Evolutionary conservation across 2,888 invertebrate species (phyloP).

Genomic region (Amphimallon solstitiale): DNA sequence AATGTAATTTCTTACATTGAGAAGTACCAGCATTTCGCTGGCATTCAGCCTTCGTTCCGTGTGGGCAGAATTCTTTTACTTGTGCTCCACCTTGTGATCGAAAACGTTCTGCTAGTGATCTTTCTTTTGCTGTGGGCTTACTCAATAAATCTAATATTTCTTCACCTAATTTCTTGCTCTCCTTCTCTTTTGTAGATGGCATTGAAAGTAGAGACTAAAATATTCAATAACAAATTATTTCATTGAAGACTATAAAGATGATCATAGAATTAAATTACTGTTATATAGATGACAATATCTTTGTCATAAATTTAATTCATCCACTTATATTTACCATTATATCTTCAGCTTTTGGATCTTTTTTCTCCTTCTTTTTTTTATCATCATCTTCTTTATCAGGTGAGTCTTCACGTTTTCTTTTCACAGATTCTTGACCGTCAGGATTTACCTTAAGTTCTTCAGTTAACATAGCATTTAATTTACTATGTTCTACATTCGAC

Average conservation of each 20-base stretch:
- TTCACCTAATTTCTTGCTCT: constrained; percentile 94
- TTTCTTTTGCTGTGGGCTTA: constrained; percentile 96
- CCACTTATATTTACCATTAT: constrained; percentile 69
- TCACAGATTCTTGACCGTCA: constrained; percentile 56
- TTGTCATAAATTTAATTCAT: not conserved
- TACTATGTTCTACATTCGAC: constrained; percentile 68
- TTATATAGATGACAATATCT: no score
- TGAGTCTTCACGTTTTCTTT: constrained; percentile 64
- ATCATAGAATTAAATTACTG: no score
- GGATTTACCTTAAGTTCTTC: constrained; percentile 53
- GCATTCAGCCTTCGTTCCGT: constrained; percentile 94
- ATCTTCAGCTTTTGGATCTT: constrained; percentile 69
- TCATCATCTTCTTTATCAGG: constrained; percentile 69
- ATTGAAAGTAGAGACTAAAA: constrained; percentile 82
- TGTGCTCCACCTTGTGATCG: constrained; percentile 94
- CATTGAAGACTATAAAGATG: not conserved
- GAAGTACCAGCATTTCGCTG: constrained; percentile 64
- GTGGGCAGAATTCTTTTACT: constrained; percentile 96
- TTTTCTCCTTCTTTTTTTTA: constrained; percentile 67
- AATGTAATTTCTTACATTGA: constrained; percentile 91
- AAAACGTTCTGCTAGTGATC: constrained; percentile 94
- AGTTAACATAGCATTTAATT: constrained; percentile 66
- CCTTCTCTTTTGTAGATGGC: constrained; percentile 95
- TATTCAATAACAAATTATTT: constrained; percentile 31
- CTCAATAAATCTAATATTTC: constrained; percentile 94